These are phyloP conservation scores for Julus scanicus DNA, from an alignment of 2,888 invertebrate genomes.

Conservation along the genomic window DNA sequence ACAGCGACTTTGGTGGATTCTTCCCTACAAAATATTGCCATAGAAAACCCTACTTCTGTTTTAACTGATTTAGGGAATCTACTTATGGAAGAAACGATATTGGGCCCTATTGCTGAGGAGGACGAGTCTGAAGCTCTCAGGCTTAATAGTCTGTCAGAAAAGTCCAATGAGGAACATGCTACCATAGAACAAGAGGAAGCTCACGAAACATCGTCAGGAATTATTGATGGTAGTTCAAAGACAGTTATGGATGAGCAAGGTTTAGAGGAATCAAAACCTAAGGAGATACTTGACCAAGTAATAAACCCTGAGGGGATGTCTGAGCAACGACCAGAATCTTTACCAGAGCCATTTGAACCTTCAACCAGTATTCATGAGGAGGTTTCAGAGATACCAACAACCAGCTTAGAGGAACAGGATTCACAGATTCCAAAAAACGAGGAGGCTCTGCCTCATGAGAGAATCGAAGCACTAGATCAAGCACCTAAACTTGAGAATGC, in stretches of 20 bases:
- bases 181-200: background rate
- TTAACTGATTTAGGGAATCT: background rate
- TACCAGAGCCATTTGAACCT: background rate
- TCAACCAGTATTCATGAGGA: background rate
- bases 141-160: background rate
- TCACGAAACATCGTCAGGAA: background rate
- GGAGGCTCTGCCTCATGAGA: conserved; percentile 3
- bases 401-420: background rate
- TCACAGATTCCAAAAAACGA: background rate
- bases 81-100: background rate
- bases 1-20: background rate
- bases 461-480: background rate
- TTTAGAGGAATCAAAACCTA: background rate
- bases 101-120: background rate
- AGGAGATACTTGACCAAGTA: background rate
- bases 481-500: background rate
- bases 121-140: background rate
- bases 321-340: background rate
- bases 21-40: background rate
- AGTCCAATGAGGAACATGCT: background rate
- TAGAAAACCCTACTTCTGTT: background rate
- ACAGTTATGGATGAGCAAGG: background rate
- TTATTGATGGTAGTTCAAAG: background rate
- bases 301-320: background rate
- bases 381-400: background rate